A percentile compares a stretch with the other conserved stretches of the same genome.
These are phyloP conservation scores for Luffia ferchaultella DNA, from an alignment of 2,888 invertebrate species.

Conservation along the genomic window DNA sequence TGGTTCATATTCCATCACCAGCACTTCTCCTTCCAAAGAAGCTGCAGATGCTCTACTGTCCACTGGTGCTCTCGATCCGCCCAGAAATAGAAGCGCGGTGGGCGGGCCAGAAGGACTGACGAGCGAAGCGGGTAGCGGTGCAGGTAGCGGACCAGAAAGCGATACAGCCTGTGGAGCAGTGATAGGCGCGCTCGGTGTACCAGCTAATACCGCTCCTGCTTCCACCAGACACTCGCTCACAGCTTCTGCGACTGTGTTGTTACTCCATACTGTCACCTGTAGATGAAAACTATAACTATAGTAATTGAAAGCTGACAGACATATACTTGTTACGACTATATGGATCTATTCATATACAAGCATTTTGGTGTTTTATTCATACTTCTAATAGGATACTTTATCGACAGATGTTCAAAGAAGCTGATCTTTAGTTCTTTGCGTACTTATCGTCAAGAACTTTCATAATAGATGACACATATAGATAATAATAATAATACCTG, in stretches of 20 bases:
- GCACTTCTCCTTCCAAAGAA: constrained; percentile 69
- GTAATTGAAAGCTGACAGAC: constrained; percentile 4
- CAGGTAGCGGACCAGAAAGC: constrained; percentile 33
- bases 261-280: constrained; percentile 49
- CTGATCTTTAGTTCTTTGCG: too few species aligned
- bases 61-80: constrained; percentile 70
- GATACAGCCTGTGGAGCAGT: constrained; percentile 37
- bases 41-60: constrained; percentile 66
- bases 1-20: constrained; percentile 67
- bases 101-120: constrained; percentile 31
- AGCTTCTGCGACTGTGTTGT: constrained; percentile 51
- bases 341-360: neutral
- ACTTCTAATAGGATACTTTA: too few species aligned
- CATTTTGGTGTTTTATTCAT: neutral
- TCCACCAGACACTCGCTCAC: constrained; percentile 50
- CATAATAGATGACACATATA: too few species aligned
- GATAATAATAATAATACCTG: too few species aligned
- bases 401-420: too few species aligned
- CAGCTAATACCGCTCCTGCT: constrained; percentile 44
- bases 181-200: constrained; percentile 44
- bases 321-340: too few species aligned
- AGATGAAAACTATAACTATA: constrained; percentile 19
- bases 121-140: constrained; percentile 27
- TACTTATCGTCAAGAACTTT: too few species aligned
- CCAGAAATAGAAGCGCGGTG: constrained; percentile 61